These are phyloP conservation scores for Drosophila chauvacae DNA, from an alignment of 1,140 invertebrate genomes.

Conservation along the genomic window DNA sequence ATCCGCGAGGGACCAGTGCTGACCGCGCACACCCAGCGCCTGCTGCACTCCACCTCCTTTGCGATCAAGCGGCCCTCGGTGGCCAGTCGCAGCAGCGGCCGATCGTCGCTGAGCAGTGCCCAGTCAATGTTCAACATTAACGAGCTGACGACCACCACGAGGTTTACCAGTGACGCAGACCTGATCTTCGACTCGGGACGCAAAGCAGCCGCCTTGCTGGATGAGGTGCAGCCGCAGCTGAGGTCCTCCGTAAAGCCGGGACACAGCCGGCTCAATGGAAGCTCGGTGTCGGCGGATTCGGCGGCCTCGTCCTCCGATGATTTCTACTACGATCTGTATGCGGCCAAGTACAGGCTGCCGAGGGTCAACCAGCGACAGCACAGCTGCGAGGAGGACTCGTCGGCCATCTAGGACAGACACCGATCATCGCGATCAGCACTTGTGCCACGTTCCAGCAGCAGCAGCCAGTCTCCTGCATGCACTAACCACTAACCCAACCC, in stretches of 20 bases:
- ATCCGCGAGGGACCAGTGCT: constrained; percentile 63
- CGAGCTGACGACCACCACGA: constrained; percentile 54
- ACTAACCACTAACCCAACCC: constrained; percentile 20
- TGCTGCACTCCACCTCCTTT: constrained; percentile 79
- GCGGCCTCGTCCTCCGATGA: constrained; percentile 47
- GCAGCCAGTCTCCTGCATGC: constrained; percentile 26
- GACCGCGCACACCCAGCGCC: constrained; percentile 61
- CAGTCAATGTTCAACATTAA: constrained; percentile 78
- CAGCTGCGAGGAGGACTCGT: constrained; percentile 63
- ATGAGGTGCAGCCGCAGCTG: constrained; percentile 72
- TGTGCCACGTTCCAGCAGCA: constrained; percentile 20
- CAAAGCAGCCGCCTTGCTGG: constrained; percentile 70
- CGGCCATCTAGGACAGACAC: constrained; percentile 35
- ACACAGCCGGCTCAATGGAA: constrained; percentile 40
- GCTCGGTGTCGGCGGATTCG: constrained; percentile 35
- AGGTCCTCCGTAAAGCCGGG: constrained; percentile 65
- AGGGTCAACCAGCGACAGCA: constrained; percentile 60
- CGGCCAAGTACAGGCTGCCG: constrained; percentile 64
- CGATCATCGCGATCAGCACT: constrained; percentile 22
- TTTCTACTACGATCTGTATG: constrained; percentile 69
- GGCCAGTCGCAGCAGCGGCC: constrained; percentile 66
- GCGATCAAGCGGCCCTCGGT: constrained; percentile 79
- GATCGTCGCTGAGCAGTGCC: constrained; percentile 72
- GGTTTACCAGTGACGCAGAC: constrained; percentile 65
- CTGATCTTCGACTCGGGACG: constrained; percentile 66